Evolutionary conservation across 2,797 vertebrate genomes (phyloP).

Genomic region (Pelodytes ibericus): DNA sequence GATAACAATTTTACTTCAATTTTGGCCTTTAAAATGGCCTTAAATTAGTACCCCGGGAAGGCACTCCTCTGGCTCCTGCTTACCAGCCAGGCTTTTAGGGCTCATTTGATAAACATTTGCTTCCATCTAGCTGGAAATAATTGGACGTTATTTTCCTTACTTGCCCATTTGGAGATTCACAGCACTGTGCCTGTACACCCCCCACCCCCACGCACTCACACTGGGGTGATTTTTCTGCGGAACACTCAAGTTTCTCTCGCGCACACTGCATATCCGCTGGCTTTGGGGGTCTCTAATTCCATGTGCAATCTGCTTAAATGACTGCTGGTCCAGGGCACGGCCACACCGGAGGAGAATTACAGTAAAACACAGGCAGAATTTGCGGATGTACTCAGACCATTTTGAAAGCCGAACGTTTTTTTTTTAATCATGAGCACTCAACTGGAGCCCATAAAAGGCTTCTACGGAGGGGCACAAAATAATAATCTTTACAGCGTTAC

Average conservation of each 20-base stretch:
- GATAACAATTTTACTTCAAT: constrained; percentile 47
- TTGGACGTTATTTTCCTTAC: constrained; percentile 41
- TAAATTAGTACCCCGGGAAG: constrained; percentile 19
- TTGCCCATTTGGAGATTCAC: not conserved
- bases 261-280: not conserved
- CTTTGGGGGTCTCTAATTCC: not conserved
- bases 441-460: not conserved
- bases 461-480: not conserved
- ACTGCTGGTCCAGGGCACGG: not conserved
- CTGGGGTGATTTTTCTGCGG: not conserved
- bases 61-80: constrained; percentile 1
- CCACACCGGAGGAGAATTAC: not conserved
- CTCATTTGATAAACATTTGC: constrained; percentile 46
- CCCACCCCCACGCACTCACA: constrained; percentile 17
- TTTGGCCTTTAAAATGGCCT: constrained; percentile 39
- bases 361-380: not conserved
- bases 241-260: not conserved
- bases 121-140: constrained; percentile 50
- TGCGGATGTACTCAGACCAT: not conserved
- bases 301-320: not conserved
- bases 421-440: not conserved
- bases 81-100: constrained; percentile 24
- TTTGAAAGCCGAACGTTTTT: not conserved
- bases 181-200: not conserved
- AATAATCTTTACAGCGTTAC: not conserved